Base-by-base conservation (phyloP, 1,140 invertebrate genomes). In the Drosophila bocqueti region DNA sequence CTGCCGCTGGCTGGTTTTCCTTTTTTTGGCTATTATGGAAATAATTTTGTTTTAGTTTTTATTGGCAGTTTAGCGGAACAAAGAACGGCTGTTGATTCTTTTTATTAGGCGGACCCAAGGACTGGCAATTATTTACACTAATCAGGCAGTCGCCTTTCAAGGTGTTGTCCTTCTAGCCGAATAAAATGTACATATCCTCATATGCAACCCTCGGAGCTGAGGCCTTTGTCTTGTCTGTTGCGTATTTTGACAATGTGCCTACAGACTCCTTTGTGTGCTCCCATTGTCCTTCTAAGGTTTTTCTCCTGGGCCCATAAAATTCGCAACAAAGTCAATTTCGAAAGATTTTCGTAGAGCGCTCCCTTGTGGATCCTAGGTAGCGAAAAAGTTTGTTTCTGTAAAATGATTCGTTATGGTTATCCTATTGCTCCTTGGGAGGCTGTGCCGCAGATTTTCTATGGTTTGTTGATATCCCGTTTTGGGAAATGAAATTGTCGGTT, bases 31-130 rank as follows among this genome's bases (percentile, higher is more conserved):
- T 58, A 71, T 85, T 91, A 90, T 85, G 68, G 69, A 84, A 87
- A 87, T 90, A 90, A 90, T 90, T 90, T 76, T 90, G 85, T 90
- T 81, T 90, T 91, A 90, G 81, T 79, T 90, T 90, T 90, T 90
- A 90, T 90, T 90, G 85, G 81, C 85, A 90, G 82, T 90, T 90
- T 91, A 91, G 82, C 68, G 64, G 55, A 90, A 90, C 81, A 90
- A 90, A 74, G 72, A 29, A 34, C 65, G 24, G 49, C 57, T 81
- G 75, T 81, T 83, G 80, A 86, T 67, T 82, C 80, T 60, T 67
- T 62, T 81, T 79, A 79, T 67, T 78, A 61, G 71, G 68, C 38
- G 36, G 46, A 26, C 66, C 73, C 66, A 57, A 64, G 60, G 81
- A 24, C 79, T 76, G 82, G 68, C 82, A 82, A 90, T 90, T 90